Percentiles rank a stretch among this genome's conserved stretches.
Conservation (phyloP, 2,113 vertebrate genomes). For the Manacus vitellinus region DNA sequence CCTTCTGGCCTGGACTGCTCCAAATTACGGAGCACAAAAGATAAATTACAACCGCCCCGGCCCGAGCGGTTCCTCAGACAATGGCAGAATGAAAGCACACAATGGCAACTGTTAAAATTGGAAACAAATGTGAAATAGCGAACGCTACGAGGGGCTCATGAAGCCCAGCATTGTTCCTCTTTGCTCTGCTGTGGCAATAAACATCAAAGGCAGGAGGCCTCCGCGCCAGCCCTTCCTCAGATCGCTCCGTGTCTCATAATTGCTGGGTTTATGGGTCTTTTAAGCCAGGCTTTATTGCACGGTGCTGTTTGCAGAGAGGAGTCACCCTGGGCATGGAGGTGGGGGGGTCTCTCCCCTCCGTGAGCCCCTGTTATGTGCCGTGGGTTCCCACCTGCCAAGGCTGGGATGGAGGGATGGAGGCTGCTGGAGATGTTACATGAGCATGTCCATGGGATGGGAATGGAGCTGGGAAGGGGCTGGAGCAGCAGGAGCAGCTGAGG, state of each 20-base stretch:
- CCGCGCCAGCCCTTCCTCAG: constrained; percentile 35
- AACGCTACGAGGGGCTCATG: constrained; percentile 19
- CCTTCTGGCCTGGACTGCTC: constrained; percentile 70
- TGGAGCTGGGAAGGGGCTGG: neutral
- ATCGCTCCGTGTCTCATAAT: constrained; percentile 4
- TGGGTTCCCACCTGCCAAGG: neutral
- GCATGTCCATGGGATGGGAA: neutral
- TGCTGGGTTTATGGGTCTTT: constrained; percentile 33
- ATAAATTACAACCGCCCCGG: constrained; percentile 73
- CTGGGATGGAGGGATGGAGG: neutral
- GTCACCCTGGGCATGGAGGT: accelerated
- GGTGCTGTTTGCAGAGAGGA: neutral
- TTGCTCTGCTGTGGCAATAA: constrained; percentile 50
- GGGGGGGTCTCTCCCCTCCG: neutral
- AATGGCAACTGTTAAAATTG: constrained; percentile 74
- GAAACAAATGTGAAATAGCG: constrained; percentile 73
- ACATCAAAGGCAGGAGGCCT: constrained; percentile 71
- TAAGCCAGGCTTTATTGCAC: constrained; percentile 14
- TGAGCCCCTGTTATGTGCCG: accelerated
- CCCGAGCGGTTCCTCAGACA: constrained; percentile 72
- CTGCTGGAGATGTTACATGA: neutral
- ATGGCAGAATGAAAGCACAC: constrained; percentile 68
- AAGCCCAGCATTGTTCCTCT: constrained; percentile 49
- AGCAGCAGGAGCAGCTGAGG: neutral
- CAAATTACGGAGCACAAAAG: constrained; percentile 77